Evolutionary conservation across 2,797 vertebrate genomes (phyloP).

Genomic region (Eupleurogrammus muticus): DNA sequence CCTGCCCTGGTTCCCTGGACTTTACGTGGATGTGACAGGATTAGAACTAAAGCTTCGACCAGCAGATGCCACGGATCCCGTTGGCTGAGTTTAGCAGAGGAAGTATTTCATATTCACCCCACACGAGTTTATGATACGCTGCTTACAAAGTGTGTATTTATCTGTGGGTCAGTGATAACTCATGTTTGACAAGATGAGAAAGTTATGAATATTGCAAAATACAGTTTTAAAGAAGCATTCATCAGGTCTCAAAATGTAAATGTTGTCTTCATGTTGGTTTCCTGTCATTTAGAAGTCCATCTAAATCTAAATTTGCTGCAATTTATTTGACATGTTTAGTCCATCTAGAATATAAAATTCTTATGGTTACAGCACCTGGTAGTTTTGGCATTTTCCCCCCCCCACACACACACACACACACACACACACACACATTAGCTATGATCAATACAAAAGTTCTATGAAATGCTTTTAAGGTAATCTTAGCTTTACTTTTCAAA

Average conservation of each 20-base stretch:
- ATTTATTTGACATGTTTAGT: no score
- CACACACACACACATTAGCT: slow-evolving; percentile 50
- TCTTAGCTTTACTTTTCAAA: slow-evolving; percentile 45
- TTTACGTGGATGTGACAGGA: slow-evolving; percentile 70
- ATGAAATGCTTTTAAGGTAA: slow-evolving; percentile 66
- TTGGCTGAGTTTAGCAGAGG: slow-evolving; percentile 65
- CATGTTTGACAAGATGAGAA: no score
- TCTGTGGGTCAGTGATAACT: neutral
- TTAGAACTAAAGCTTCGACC: slow-evolving; percentile 75
- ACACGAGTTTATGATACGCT: slow-evolving; percentile 45
- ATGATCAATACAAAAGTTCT: slow-evolving; percentile 70
- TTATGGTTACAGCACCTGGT: no score
- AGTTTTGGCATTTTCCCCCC: no score
- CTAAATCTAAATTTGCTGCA: no score
- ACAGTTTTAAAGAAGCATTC: no score
- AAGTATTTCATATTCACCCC: slow-evolving; percentile 37
- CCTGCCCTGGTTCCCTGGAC: slow-evolving; percentile 16
- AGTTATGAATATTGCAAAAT: no score
- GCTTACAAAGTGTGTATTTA: neutral
- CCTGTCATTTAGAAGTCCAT: no score
- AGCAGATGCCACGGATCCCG: slow-evolving; percentile 69
- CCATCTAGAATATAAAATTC: no score
- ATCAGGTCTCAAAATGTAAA: no score
- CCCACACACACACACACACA: no score
- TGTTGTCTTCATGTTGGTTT: no score